These are phyloP conservation scores for Leptopilina drosophilae DNA, from an alignment of 2,888 invertebrate species.

Conservation along the genomic window DNA sequence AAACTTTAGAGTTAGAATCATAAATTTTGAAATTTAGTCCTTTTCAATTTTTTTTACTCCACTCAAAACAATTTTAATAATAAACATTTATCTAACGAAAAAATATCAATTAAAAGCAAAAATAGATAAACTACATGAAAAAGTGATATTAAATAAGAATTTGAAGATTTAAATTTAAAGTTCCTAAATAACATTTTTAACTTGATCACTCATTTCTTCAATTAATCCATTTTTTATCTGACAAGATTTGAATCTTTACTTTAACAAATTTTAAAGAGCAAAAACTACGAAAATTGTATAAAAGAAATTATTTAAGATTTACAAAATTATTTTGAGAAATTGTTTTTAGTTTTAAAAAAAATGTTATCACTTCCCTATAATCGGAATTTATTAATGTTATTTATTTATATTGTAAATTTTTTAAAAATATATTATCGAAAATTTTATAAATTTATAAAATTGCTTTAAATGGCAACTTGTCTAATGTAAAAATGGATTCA, in stretches of 20 bases:
- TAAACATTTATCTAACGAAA: too few relatives aligned
- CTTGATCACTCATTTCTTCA: background rate
- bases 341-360: too few relatives aligned
- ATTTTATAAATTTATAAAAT: background rate
- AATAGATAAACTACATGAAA: too few relatives aligned
- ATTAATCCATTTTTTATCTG: conserved; percentile 3
- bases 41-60: too few relatives aligned
- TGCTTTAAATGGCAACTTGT: background rate
- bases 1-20: too few relatives aligned
- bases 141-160: background rate
- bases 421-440: background rate
- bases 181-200: background rate
- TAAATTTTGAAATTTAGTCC: too few relatives aligned
- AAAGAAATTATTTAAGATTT: background rate
- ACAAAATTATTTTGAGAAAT: too few relatives aligned
- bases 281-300: background rate
- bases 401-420: background rate
- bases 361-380: too few relatives aligned
- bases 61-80: too few relatives aligned
- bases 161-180: background rate
- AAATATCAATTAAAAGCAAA: too few relatives aligned
- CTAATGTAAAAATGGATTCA: conserved; percentile 18
- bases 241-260: background rate
- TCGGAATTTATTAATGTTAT: too few relatives aligned
- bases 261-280: background rate